Evolutionary conservation across 1,140 invertebrate species (phyloP), one percentile per base, ranked within the genome.

Genomic region (Scaptomyza montana): DNA sequence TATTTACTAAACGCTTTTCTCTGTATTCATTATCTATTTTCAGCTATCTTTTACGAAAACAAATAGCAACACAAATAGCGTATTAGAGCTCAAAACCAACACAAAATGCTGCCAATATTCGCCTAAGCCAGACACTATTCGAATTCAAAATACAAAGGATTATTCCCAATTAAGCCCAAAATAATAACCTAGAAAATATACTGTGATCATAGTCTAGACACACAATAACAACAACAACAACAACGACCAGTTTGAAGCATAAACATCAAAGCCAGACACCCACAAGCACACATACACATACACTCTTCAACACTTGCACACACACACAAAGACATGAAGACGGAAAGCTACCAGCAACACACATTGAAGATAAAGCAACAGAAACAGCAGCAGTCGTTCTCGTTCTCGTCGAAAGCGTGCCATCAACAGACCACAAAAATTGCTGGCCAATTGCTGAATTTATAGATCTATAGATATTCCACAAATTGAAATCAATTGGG

Each of bases 181-280:
- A 21, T 9, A 9, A 9, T 8, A 36, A 36, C 65, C 64, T 73
- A 72, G 69, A 78, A 86, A 33, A 77, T 69, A 80, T 80, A 80
- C 84, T 89, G 84, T 89, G 84, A 89, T 89, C 84, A 89, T 89
- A 84, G 85, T 78, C 74, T 77, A 77, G 61, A 78, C 68, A 63
- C 55, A 78, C 64, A 82, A 56, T 54, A 81, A 75, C 46, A 65
- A 69, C 16, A 25, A 25, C 21, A 70, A 54, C 57, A 74, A 55
- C 53, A 65, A 72, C 41, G 30, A 33, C 41, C 46, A 51, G 62
- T 50, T 47, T 62, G 30, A 16, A 66, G 43, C 39, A 43, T 41
- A 57, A 43, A 45, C 54, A 69, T 47, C 39, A 63, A 65, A 30
- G 54, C 43, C 47, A 68, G 33, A 36, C 10, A 25, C 2, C 21